These are phyloP conservation scores for Phengaris alcon DNA, from an alignment of 2,888 invertebrate genomes.

Conservation along the genomic window DNA sequence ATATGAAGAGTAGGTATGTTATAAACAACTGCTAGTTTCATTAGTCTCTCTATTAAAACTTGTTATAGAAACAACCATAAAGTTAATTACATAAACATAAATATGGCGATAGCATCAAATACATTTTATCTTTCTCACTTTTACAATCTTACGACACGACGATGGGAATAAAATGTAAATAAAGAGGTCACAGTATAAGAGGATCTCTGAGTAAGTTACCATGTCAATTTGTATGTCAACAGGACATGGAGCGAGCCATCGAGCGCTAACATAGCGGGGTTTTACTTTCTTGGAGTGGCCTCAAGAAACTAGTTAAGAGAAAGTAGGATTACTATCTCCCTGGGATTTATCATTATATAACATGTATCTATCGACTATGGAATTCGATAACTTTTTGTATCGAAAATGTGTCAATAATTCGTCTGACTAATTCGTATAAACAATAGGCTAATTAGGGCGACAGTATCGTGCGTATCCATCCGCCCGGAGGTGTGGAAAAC, in stretches of 20 bases:
- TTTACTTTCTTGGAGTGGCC: slow-evolving; percentile 77
- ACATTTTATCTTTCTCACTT: neutral
- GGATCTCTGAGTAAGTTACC: slow-evolving; percentile 66
- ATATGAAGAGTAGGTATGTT: too few species aligned
- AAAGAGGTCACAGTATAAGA: slow-evolving; percentile 39
- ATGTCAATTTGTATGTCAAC: slow-evolving; percentile 73
- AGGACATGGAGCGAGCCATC: slow-evolving; percentile 65
- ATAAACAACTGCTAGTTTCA: too few species aligned
- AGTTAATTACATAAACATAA: neutral
- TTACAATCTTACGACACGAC: slow-evolving; percentile 24
- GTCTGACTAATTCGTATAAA: slow-evolving; percentile 64
- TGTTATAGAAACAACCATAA: neutral
- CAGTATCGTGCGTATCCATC: slow-evolving; percentile 73
- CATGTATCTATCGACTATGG: slow-evolving; percentile 42
- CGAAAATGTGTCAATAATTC: slow-evolving; percentile 22
- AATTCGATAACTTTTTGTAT: slow-evolving; percentile 17
- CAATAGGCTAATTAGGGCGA: slow-evolving; percentile 69
- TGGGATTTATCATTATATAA: slow-evolving; percentile 68
- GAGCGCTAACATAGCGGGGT: slow-evolving; percentile 73
- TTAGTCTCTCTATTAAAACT: neutral
- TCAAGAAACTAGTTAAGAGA: slow-evolving; percentile 77
- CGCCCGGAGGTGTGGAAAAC: slow-evolving; percentile 73
- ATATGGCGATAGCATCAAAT: neutral
- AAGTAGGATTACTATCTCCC: slow-evolving; percentile 74
- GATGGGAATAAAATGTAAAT: slow-evolving; percentile 31